Conservation (phyloP, 2,888 invertebrate species). For the Cordilura impudica region DNA sequence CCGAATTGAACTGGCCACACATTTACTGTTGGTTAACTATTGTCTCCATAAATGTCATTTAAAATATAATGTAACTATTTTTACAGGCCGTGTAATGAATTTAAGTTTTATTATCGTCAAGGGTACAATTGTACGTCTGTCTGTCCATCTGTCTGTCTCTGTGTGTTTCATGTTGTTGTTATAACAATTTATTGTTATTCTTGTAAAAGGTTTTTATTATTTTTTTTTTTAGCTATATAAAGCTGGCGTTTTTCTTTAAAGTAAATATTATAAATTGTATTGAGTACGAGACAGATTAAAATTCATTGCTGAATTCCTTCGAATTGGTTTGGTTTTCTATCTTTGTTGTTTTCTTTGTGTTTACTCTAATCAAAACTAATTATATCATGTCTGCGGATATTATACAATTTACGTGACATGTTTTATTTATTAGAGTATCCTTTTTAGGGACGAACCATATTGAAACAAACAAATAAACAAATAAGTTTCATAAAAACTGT, state of each 20-base stretch:
- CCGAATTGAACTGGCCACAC: no score
- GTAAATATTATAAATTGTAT: background rate
- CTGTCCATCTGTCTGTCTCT: no score
- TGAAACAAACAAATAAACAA: no score
- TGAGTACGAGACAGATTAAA: constrained; percentile 22
- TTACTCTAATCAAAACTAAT: constrained; percentile 57
- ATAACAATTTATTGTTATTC: constrained; percentile 49
- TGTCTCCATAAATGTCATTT: no score
- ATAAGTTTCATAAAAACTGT: no score
- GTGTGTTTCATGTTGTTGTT: no score
- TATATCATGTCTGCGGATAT: constrained; percentile 58
- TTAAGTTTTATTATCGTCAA: constrained; percentile 56
- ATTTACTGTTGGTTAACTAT: no score
- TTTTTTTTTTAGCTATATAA: background rate
- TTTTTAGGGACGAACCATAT: background rate
- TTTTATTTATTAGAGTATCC: constrained; percentile 41
- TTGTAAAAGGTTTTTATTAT: constrained; percentile 16
- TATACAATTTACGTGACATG: constrained; percentile 59
- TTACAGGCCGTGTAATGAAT: constrained; percentile 43
- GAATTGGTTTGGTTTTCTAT: constrained; percentile 18
- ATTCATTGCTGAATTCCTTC: constrained; percentile 31
- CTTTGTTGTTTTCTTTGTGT: constrained; percentile 1
- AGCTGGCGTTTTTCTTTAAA: constrained; percentile 1
- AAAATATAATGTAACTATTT: no score
- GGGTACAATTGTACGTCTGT: constrained; percentile 49